Base-by-base conservation (phyloP, 2,888 invertebrate species). In the Volucella zonaria region DNA sequence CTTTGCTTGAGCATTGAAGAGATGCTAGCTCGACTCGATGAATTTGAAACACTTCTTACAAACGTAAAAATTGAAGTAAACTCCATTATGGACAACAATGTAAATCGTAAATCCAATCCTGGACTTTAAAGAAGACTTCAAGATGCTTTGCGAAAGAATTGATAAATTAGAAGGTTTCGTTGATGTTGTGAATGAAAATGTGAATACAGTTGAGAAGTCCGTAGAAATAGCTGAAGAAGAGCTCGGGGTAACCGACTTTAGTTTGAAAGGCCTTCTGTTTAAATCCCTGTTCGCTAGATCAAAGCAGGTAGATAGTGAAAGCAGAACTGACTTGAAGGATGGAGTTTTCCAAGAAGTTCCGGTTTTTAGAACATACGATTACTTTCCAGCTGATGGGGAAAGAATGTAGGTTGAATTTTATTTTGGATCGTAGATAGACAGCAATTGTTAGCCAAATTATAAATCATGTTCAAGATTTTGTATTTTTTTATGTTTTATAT, bases 1-100 rank as follows among this genome's bases (percentile, higher is more conserved):
- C 93, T 95, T 23, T 94, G 94, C 90, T 93, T 93, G 89, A 93
- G 93, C 76, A 93, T 95, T 54, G 95, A 95, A 87, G 94, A 95
- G 88, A 95, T 95, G 94, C 89, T 95, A 64, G 94, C 94, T 0
- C 92, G 95, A 80, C 91, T 95, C 31, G 95, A 95, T 90, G 95
- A 95, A 89, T 92, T 95, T 85, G 93, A 94, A 86, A 94, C 94
- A 87, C 93, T 95, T 58, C 89, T 95, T 43, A 93, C 93, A 85
- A 93, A 94, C 90, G 93, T 95, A 43, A 90, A 91, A 59, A 90
- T 89, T 1, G 91, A 91, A 87, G 88, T 89, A 2, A 90, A 90
- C 58, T 83, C 88, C 6, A 90, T 90, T 2, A 89, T 91, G 87
- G 89, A 89, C 14, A 88, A 93, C 88, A 92, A 94, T 31, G 91